Evolutionary conservation across 1,140 invertebrate species (phyloP).

Genomic region (Micrasema minimum): DNA sequence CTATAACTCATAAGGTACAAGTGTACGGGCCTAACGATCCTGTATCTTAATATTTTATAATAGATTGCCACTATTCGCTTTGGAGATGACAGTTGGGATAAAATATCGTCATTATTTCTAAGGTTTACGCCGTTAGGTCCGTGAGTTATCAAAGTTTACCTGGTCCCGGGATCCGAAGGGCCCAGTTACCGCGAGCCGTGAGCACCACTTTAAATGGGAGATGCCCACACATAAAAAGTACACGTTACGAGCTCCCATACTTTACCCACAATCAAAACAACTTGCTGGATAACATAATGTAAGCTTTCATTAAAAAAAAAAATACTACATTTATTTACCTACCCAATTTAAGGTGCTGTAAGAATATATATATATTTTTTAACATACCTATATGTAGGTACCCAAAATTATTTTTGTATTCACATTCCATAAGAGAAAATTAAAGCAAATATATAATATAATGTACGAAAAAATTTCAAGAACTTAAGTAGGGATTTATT

Average conservation of each 20-base stretch:
- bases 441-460: too few relatives aligned
- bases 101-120: slow-evolving; percentile 51
- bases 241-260: slow-evolving; percentile 26
- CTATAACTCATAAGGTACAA: slow-evolving; percentile 46
- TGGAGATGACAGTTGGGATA: slow-evolving; percentile 51
- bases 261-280: slow-evolving; percentile 11
- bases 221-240: slow-evolving; percentile 38
- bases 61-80: slow-evolving; percentile 51
- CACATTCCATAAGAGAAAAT: too few relatives aligned
- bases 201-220: slow-evolving; percentile 36
- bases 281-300: background rate
- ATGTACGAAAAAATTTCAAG: too few relatives aligned
- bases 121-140: slow-evolving; percentile 41
- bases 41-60: slow-evolving; percentile 53
- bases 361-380: too few relatives aligned
- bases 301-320: too few relatives aligned
- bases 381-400: too few relatives aligned
- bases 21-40: slow-evolving; percentile 45
- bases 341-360: too few relatives aligned
- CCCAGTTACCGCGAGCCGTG: slow-evolving; percentile 10
- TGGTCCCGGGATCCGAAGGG: background rate
- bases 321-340: too few relatives aligned
- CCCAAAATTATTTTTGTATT: too few relatives aligned
- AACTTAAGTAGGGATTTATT: too few relatives aligned
- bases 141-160: slow-evolving; percentile 46